Evolutionary conservation across 2,113 vertebrate species (phyloP), one percentile per base, ranked within the genome.

Genomic region (Mirounga angustirostris): DNA sequence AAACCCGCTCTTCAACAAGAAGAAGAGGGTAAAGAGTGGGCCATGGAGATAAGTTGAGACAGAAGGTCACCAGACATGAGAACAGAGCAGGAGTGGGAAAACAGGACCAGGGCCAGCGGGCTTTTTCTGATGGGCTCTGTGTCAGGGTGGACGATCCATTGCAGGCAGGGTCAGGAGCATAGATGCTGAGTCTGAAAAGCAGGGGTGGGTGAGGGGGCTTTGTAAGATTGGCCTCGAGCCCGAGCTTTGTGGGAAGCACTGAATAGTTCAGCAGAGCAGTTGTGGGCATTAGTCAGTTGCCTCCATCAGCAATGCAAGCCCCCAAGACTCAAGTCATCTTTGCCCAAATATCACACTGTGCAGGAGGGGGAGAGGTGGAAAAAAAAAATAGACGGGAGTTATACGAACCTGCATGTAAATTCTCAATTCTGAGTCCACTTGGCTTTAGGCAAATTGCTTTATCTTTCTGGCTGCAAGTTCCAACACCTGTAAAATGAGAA

Each of bases 21-120:
- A 94, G 58, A 87, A 82, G 30, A 43, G 26, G 30, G 10, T 28
- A 30, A 59, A 79, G 24, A 81, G n/a, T 90, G 56, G 73, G 46
- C 43, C 15, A 50, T 56, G 4, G 28, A 80, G n/a, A 52, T 33
- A 28, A 43, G 46, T 19, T 54, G 69, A 92, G n/a, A 82, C 61
- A 69, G 65, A 67, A 97, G 52, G 40, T 93, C 73, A 18, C 59
- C 83, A 93, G 83, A 50, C 4, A 0, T 88, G 87, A 91, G 96
- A 81, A 88, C 18, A 46, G 82, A 92, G 33, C 7, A 56, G 74
- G 52, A 73, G 79, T 24, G 71, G 73, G 59, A 33, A 81, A 85
- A 67, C 61, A 28, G 90, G 61, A 52, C 30, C 28, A 21, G 79
- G 43, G 33, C 89, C 91, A 24, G 43, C 1, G 4, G 71, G 21